Conservation (phyloP, 2,888 invertebrate species). For the Eurytoma adleriae region DNA sequence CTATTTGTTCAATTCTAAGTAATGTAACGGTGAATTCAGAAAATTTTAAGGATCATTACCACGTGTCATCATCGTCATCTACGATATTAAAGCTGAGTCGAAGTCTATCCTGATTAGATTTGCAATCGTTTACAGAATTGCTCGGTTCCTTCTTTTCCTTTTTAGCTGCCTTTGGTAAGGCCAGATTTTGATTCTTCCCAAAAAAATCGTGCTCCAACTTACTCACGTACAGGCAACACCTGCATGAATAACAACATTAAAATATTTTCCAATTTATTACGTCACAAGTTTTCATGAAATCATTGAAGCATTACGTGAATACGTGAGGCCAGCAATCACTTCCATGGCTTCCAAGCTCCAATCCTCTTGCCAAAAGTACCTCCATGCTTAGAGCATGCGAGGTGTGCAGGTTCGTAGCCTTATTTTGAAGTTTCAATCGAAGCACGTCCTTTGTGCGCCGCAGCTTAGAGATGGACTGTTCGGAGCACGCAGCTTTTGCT, state of each 20-base stretch:
- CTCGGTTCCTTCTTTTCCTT: slow-evolving; percentile 76
- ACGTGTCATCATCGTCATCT: slow-evolving; percentile 86
- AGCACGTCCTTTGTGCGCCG: slow-evolving; percentile 74
- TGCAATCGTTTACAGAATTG: slow-evolving; percentile 79
- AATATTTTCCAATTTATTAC: neutral
- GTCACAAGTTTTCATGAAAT: neutral
- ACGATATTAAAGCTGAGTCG: slow-evolving; percentile 81
- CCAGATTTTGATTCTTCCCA: slow-evolving; percentile 86
- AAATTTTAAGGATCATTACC: slow-evolving; percentile 77
- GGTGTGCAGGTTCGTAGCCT: slow-evolving; percentile 87
- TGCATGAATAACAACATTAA: slow-evolving; percentile 62
- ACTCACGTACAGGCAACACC: slow-evolving; percentile 94
- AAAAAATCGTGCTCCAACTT: slow-evolving; percentile 94
- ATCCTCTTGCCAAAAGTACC: slow-evolving; percentile 89
- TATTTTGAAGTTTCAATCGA: slow-evolving; percentile 76
- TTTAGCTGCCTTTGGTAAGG: slow-evolving; percentile 82
- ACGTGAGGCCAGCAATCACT: slow-evolving; percentile 97
- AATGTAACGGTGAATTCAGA: neutral
- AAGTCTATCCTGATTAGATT: slow-evolving; percentile 80
- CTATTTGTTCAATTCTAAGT: too few species aligned
- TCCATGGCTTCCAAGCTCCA: slow-evolving; percentile 94
- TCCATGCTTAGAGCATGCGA: slow-evolving; percentile 96
- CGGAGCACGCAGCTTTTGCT: slow-evolving; percentile 92
- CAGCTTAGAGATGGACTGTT: slow-evolving; percentile 75
- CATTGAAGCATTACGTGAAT: slow-evolving; percentile 79